phyloP scores from a whole-genome alignment of 2,888 invertebrate species.

The Apeira syringaria region DNA sequence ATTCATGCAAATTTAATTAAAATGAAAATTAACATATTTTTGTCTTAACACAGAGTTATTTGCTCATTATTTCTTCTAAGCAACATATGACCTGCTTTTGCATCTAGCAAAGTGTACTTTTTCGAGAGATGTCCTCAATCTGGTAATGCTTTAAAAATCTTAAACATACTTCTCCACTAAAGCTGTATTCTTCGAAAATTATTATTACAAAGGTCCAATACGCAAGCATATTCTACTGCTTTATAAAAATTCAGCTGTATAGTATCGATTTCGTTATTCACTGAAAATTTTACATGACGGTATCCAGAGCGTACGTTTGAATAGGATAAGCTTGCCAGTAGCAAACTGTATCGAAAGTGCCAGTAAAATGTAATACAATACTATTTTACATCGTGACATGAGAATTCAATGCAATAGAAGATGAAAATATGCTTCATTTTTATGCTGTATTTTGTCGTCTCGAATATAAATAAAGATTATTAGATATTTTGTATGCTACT shows the following conservation, averaged over 20 bases:
- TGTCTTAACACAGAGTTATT: no score
- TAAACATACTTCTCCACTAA: no score
- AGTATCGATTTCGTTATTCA: constrained; percentile 20
- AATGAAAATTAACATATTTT: no score
- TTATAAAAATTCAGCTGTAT: constrained; percentile 5
- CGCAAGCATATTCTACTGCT: constrained; percentile 1
- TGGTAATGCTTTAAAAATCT: no score
- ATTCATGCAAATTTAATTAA: no score
- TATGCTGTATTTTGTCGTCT: background rate
- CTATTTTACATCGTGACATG: constrained; percentile 8
- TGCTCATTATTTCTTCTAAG: no score
- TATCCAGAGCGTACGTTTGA: constrained; percentile 15
- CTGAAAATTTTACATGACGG: constrained; percentile 20
- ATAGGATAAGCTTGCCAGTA: constrained; percentile 17
- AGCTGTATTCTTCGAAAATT: background rate
- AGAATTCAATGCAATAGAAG: constrained; percentile 6
- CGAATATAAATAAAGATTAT: no score
- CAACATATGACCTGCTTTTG: no score
- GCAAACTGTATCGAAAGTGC: constrained; percentile 14
- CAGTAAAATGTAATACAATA: constrained; percentile 13
- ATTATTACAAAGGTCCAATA: background rate
- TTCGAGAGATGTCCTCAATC: no score
- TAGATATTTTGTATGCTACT: no score
- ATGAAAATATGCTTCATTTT: constrained; percentile 3
- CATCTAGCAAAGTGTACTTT: no score